These are phyloP conservation scores for Potamilus streckersoni DNA, from an alignment of 1,140 invertebrate species.

Conservation along the genomic window DNA sequence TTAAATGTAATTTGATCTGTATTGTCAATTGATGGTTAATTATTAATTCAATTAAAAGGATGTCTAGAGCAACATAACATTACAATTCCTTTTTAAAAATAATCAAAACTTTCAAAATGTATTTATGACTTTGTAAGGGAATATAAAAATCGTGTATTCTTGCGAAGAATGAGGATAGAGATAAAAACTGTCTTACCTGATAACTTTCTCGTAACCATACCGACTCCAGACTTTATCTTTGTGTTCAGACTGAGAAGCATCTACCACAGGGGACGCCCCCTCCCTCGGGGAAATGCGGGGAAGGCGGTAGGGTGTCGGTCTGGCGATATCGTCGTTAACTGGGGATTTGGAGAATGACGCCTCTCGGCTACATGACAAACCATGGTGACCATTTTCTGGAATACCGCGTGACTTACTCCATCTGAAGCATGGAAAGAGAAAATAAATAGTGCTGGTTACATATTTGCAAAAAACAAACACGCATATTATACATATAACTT, in stretches of 20 bases:
- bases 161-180: too few relatives aligned
- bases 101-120: too few relatives aligned
- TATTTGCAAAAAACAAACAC: too few relatives aligned
- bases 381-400: background rate
- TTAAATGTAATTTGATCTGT: too few relatives aligned
- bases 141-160: too few relatives aligned
- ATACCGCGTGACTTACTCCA: slow-evolving; percentile 28
- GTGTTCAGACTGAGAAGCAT: slow-evolving; percentile 3
- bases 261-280: slow-evolving; percentile 1
- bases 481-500: too few relatives aligned
- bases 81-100: too few relatives aligned
- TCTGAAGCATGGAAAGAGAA: slow-evolving; percentile 10
- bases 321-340: slow-evolving; percentile 14
- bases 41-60: too few relatives aligned
- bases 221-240: slow-evolving; percentile 31
- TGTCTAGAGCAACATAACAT: too few relatives aligned
- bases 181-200: slow-evolving; percentile 5
- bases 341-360: slow-evolving; percentile 12
- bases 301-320: slow-evolving; percentile 15
- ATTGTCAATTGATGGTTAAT: too few relatives aligned
- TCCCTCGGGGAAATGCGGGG: slow-evolving; percentile 19
- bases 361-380: background rate
- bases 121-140: too few relatives aligned
- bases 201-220: slow-evolving; percentile 30
- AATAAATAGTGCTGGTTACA: background rate